These are phyloP conservation scores for Lepus timidus DNA, from an alignment of 2,113 vertebrate genomes.

Conservation along the genomic window DNA sequence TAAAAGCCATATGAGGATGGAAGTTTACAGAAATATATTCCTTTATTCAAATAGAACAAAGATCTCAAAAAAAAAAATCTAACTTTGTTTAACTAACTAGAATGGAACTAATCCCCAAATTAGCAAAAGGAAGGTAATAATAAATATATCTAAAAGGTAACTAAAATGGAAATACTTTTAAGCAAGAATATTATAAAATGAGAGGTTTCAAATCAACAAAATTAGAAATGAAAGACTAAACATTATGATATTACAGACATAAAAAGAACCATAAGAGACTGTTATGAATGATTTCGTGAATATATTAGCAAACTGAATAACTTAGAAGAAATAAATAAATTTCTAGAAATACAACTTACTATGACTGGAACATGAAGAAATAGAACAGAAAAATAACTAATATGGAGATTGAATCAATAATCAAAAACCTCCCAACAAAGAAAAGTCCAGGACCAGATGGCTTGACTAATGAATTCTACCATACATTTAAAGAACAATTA, in stretches of 20 bases:
- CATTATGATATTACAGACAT: not conserved
- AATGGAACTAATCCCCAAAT: not conserved
- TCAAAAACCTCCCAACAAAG: not conserved
- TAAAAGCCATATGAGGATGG: not conserved
- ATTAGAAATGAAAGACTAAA: not conserved
- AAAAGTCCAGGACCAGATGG: not conserved
- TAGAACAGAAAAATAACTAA: not conserved
- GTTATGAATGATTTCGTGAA: not conserved
- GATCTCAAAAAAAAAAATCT: not conserved
- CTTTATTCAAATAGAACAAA: not conserved
- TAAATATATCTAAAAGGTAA: not conserved
- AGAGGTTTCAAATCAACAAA: not conserved
- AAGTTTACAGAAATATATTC: not conserved
- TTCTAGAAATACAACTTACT: not conserved
- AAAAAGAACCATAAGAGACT: not conserved
- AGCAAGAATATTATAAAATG: not conserved
- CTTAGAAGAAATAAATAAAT: not conserved
- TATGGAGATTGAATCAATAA: not conserved
- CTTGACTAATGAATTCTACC: not conserved
- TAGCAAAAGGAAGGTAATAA: not conserved
- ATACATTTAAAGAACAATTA: conserved; percentile 14
- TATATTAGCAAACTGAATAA: not conserved
- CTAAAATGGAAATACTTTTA: not conserved
- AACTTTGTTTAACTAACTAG: not conserved
- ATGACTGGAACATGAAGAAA: not conserved